Evolutionary conservation across 1,140 invertebrate species (phyloP), one percentile per base, ranked within the genome.

Genomic region (Cylas formicarius): DNA sequence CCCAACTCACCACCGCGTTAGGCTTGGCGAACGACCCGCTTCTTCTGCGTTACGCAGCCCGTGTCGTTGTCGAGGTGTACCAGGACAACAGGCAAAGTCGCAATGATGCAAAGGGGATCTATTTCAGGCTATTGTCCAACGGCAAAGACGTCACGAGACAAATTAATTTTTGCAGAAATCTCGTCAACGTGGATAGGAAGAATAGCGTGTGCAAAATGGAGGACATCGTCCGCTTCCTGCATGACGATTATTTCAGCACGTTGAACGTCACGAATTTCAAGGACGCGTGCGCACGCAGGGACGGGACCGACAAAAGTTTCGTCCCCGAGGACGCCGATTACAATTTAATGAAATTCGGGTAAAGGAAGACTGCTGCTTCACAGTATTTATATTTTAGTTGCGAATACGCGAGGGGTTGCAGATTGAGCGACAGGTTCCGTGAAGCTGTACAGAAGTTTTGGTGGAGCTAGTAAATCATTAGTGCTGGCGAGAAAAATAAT

Each of bases 241-340:
- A 89, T 55, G 86, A 90, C 55, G 83, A 88, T 63, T 90, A 89
- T 63, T 90, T 90, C 60, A 63, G 71, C 6, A 66, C 72, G 9
- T 82, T 90, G 24, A 89, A 89, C 61, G 80, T 80, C 3, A 85
- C 81, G 8, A 90, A 90, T 69, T 86, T 83, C 57, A 89, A 88
- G 65, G 86, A 89, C 55, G 84, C 86, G 4, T 90, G 86, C 33
- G 18, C n/a, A n/a, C n/a, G n/a, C n/a, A n/a, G n/a, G n/a, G n/a
- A n/a, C n/a, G n/a, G n/a, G n/a, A n/a, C n/a, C n/a, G n/a, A n/a
- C n/a, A n/a, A n/a, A n/a, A n/a, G n/a, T n/a, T n/a, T n/a, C n/a
- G n/a, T n/a, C n/a, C n/a, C n/a, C n/a, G n/a, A n/a, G n/a, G n/a
- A n/a, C n/a, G n/a, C n/a, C n/a, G n/a, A n/a, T n/a, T n/a, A n/a